Evolutionary conservation across 1,140 invertebrate genomes (phyloP), one percentile per base, ranked within the genome.

Genomic region (Meloidogyne floridensis): DNA sequence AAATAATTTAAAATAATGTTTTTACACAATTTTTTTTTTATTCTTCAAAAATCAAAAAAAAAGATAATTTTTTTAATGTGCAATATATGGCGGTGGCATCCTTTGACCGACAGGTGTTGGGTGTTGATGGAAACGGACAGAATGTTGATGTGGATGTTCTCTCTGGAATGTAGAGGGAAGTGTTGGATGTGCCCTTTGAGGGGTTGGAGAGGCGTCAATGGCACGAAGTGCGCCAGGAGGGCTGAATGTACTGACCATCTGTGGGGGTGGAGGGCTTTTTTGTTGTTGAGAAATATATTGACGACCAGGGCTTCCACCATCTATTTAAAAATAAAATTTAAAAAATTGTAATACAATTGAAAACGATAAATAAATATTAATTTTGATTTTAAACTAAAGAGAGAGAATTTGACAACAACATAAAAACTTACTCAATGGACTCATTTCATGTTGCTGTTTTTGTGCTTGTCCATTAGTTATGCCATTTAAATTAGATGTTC

Each of bases 71-170:
- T 13, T 13, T 81, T 72, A 81, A 53, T 77, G 80, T 72, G 83
- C 83, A 20, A 84, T 72, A 54, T 84, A 84, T 73, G 83, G 83
- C 9, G 83, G 83, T 32, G 83, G 83, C 83, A 80, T n/a, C 42
- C 83, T 72, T 72, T 84, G 83, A 11, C 83, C 83, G 11, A 85
- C 72, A 51, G 83, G 77, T 47, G 77, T 79, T 65, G 59, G n/a
- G n/a, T 65, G n/a, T 18, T 71, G 59, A 51, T 72, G 65, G 6
- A 65, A 65, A 51, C 77, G 77, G 32, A 79, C 72, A 32, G 77
- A 79, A 69, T 79, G 59, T 72, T 79, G 77, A 51, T 70, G 70
- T 13, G 65, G 70, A 43, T 84, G 18, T 53, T 72, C 32, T n/a
- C 83, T 85, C 42, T 83, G 56, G 18, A 72, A 47, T 42, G 20